Evolutionary conservation across 2,888 invertebrate genomes (phyloP).

Genomic region (Dyspetes luteomarginatus): DNA sequence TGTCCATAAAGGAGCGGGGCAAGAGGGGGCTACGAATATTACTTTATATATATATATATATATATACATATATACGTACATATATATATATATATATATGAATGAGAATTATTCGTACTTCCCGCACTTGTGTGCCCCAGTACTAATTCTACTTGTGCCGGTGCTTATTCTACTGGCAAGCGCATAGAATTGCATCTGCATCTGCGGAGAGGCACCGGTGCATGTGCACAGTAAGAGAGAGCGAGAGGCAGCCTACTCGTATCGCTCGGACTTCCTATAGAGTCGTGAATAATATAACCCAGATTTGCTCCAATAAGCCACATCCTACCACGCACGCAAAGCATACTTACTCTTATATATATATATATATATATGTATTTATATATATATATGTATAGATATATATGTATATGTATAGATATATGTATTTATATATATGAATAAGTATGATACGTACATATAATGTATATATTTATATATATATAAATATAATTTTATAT

Average conservation of each 20-base stretch:
- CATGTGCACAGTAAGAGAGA: conserved; percentile 18
- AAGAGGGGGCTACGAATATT: neutral
- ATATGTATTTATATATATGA: neutral
- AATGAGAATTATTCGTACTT: too few species aligned
- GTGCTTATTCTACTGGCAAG: conserved; percentile 53
- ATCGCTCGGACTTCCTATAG: conserved; percentile 62
- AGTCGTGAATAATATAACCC: conserved; percentile 78
- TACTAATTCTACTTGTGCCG: conserved; percentile 50
- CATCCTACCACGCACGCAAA: conserved; percentile 75
- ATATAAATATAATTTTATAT: neutral
- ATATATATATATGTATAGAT: neutral
- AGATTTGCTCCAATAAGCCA: conserved; percentile 81
- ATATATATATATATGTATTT: neutral
- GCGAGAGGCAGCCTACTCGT: conserved; percentile 49
- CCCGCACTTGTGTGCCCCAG: conserved; percentile 2
- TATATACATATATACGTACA: too few species aligned
- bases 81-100: neutral
- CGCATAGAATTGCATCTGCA: conserved; percentile 63
- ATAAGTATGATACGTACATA: too few species aligned
- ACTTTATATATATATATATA: too few species aligned
- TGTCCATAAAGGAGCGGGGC: conserved; percentile 9
- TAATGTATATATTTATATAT: neutral
- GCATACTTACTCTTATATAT: conserved; percentile 30
- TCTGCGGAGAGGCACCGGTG: conserved; percentile 33
- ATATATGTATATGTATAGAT: neutral